A percentile compares a stretch with the other conserved stretches of the same genome.
Evolutionary conservation across 2,113 vertebrate species (phyloP).

Genomic region (Psammodynastes pulverulentus): DNA sequence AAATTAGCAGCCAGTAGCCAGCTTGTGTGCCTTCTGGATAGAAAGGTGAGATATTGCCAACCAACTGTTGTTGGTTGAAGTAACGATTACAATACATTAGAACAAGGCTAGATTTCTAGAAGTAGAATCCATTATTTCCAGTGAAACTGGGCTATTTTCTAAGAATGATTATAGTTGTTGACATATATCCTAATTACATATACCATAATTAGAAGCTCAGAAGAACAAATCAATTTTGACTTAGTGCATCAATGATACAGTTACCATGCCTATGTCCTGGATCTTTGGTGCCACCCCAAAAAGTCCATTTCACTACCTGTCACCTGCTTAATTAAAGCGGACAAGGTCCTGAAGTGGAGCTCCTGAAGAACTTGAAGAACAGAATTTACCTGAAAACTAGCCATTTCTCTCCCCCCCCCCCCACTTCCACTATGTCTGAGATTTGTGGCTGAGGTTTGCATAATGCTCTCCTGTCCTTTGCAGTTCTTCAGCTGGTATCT

Average conservation of each 20-base stretch:
- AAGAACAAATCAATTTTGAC: background rate
- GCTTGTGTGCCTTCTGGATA: background rate
- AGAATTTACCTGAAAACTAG: background rate
- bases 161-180: background rate
- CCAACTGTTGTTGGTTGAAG: no score
- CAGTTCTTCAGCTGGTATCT: slow-evolving; percentile 61
- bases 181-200: background rate
- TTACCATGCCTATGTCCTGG: background rate
- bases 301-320: background rate
- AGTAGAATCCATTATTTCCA: background rate
- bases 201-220: background rate
- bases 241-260: background rate
- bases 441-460: background rate
- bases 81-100: background rate
- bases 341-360: no score
- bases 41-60: background rate
- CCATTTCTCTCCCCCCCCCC: background rate
- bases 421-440: background rate
- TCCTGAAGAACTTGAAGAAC: background rate
- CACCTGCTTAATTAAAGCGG: background rate
- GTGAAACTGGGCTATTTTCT: background rate
- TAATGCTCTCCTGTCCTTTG: slow-evolving; percentile 48
- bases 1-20: background rate
- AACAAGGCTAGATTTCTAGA: background rate
- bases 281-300: background rate